Conservation (phyloP, 1,140 invertebrate genomes). For the Caenorhabditis briggsae region DNA sequence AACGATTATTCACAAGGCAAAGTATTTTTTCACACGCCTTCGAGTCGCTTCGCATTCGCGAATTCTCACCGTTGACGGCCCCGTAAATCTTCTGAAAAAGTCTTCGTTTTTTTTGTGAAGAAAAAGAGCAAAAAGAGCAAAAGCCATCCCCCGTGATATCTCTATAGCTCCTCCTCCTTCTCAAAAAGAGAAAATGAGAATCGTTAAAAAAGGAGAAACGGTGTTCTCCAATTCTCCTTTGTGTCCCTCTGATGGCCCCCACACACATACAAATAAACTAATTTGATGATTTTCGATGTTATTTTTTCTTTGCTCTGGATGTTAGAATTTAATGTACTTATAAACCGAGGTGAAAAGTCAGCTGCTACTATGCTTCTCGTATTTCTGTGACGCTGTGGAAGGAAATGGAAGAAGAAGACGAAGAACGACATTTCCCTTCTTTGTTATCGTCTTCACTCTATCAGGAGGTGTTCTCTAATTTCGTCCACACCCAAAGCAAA, state of each 20-base stretch:
- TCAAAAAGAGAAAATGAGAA: not conserved
- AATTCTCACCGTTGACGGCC: slow-evolving; percentile 29
- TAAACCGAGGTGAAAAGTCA: slow-evolving; percentile 18
- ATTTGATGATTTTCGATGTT: slow-evolving; percentile 48
- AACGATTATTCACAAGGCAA: slow-evolving; percentile 13
- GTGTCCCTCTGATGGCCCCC: not conserved
- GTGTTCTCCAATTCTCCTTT: slow-evolving; percentile 16
- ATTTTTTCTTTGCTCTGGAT: not conserved
- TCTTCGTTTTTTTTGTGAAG: not conserved
- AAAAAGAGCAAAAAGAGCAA: slow-evolving; percentile 47
- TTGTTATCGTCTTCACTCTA: not conserved
- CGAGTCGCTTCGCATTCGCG: slow-evolving; percentile 22
- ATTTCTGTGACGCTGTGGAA: slow-evolving; percentile 23
- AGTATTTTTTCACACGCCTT: slow-evolving; percentile 36
- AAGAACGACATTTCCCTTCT: not conserved
- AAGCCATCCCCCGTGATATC: slow-evolving; percentile 20
- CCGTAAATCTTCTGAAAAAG: slow-evolving; percentile 49
- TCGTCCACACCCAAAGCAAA: not conserved
- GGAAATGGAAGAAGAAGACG: not conserved
- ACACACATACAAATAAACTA: slow-evolving; percentile 29
- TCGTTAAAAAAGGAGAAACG: slow-evolving; percentile 31
- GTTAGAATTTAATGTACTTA: not conserved
- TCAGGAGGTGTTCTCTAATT: slow-evolving; percentile 8
- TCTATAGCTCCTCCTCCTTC: not conserved
- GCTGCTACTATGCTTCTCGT: not conserved